Percentiles rank a stretch among this genome's conserved stretches.
phyloP scores from a whole-genome alignment of 2,797 vertebrate genomes.

The Urosaurus nigricauda region DNA sequence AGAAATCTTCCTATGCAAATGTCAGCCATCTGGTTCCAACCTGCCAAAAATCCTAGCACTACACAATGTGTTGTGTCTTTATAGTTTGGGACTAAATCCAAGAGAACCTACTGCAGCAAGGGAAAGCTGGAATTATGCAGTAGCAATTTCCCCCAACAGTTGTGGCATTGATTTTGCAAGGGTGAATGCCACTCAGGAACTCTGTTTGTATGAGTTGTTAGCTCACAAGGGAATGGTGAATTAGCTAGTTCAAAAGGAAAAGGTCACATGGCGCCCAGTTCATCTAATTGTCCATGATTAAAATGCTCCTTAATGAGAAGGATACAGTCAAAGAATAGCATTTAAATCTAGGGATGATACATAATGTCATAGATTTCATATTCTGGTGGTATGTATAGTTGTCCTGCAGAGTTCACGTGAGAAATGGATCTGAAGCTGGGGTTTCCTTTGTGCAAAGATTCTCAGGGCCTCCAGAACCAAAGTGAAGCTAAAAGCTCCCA shows the following conservation, averaged over 20 bases:
- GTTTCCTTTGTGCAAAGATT: not conserved
- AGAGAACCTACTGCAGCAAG: not conserved
- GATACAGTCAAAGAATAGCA: not conserved
- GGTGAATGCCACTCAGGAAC: not conserved
- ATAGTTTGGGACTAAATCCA: not conserved
- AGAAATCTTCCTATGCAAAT: conserved; percentile 23
- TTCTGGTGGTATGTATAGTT: not conserved
- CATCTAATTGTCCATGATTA: conserved; percentile 18
- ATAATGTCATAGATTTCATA: not conserved
- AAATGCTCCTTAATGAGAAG: conserved; percentile 13
- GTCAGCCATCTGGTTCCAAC: conserved; percentile 28
- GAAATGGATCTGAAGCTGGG: not conserved
- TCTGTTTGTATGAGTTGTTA: not conserved
- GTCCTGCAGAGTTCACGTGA: not conserved
- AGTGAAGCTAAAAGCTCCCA: not conserved
- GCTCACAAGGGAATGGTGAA: conserved; percentile 8
- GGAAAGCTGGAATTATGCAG: not conserved
- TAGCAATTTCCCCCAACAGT: not conserved
- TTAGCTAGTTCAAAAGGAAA: conserved; percentile 7
- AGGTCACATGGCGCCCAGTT: not conserved
- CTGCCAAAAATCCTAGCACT: not conserved
- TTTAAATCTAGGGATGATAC: not conserved
- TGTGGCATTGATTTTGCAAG: conserved; percentile 9
- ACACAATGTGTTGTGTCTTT: conserved; percentile 3
- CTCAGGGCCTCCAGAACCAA: not conserved